Evolutionary conservation across 2,888 invertebrate genomes (phyloP).

Genomic region (Taenaris catops): DNA sequence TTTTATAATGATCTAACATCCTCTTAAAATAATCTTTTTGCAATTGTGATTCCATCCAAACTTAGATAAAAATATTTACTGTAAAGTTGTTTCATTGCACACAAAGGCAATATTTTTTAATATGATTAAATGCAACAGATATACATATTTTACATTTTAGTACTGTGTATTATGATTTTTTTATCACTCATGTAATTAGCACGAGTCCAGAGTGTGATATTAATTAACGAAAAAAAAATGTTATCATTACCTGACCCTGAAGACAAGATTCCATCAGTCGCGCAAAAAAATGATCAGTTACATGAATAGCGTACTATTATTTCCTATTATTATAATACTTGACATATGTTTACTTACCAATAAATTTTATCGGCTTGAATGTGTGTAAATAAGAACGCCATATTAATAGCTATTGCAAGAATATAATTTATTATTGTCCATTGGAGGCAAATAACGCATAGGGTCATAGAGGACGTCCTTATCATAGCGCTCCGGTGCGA

Average conservation of each 20-base stretch:
- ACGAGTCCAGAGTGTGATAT: too few species aligned
- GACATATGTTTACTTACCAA: slow-evolving; percentile 24
- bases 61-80: too few species aligned
- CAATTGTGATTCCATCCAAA: too few species aligned
- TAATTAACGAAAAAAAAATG: slow-evolving; percentile 1
- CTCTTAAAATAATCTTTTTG: too few species aligned
- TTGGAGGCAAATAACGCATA: slow-evolving; percentile 22
- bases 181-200: too few species aligned
- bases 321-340: slow-evolving; percentile 8
- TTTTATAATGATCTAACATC: too few species aligned
- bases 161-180: too few species aligned
- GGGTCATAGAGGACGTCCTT: slow-evolving; percentile 30
- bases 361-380: slow-evolving; percentile 5
- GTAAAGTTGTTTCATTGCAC: too few species aligned
- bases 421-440: slow-evolving; percentile 21
- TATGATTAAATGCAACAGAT: too few species aligned
- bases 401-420: slow-evolving; percentile 34
- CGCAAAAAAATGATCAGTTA: slow-evolving; percentile 11
- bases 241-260: slow-evolving; percentile 22
- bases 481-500: too few species aligned
- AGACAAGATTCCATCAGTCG: slow-evolving; percentile 24
- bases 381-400: slow-evolving; percentile 37
- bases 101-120: too few species aligned
- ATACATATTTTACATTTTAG: too few species aligned
- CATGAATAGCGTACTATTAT: slow-evolving; percentile 12